Base-by-base conservation (phyloP, 2,797 vertebrate species). In the Rhynchotus rufescens region DNA sequence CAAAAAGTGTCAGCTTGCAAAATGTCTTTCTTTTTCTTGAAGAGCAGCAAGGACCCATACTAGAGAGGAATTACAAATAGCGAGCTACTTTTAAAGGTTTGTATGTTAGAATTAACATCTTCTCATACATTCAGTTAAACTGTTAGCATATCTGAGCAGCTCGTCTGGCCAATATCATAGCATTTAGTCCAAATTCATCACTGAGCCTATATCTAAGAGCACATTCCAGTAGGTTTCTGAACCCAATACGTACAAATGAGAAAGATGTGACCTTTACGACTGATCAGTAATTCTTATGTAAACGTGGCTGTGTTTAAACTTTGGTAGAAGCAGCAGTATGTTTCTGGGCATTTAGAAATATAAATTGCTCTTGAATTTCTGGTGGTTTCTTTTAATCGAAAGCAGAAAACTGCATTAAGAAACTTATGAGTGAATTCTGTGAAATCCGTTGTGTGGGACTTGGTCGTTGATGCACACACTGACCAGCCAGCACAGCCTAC, bases 301-400 rank as follows among this genome's bases (percentile, higher is more conserved):
- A 96, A 95, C 91, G 12, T 81, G 75, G 6, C 57, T 91, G 44
- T 92, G 87, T 97, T 97, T 95, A 96, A 97, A 93, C 84, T 92
- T 85, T 73, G 75, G 79, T 75, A 71, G 72, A 92, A 84, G 72
- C 76, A 69, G 9, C 69, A 81, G 52, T 91, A 78, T 72, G 56
- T 88, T 87, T 94, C 81, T 78, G 93, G 87, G 49, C 74, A 45
- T 92, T 84, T 89, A 54, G 36, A 91, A 92, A 74, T 64, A 21
- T 12, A 87, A 93, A 91, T 86, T 71, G 36, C 62, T 86, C 84
- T 80, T 88, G 77, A 94, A 84, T 94, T 95, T 73, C 7, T 20
- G 13, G 8, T 66, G 56, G 11, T 32, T 82, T 92, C 36, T 92
- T 96, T 94, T 92, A 72, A 83, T 23, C 84, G 52, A 25, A 86